Percentiles rank a stretch among this genome's conserved stretches.
phyloP scores from a whole-genome alignment of 2,797 vertebrate genomes.

The Mormyrus hasselquistii region DNA sequence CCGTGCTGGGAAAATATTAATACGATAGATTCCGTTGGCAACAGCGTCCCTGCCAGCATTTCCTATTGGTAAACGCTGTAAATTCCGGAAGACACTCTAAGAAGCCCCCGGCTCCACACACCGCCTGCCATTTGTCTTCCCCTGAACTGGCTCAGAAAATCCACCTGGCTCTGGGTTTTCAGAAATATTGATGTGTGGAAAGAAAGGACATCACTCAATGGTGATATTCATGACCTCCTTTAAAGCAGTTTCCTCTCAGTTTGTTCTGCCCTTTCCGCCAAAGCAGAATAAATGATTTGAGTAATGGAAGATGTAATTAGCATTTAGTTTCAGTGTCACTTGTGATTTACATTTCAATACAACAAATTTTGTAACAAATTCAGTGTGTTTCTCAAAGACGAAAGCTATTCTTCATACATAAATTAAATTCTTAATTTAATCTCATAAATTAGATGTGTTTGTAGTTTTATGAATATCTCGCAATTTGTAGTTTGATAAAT shows the following conservation, averaged over 20 bases:
- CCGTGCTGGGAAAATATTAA: background rate
- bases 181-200: constrained; percentile 12
- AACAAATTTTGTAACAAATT: constrained; percentile 4
- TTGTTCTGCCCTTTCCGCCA: constrained; percentile 7
- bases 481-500: background rate
- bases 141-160: background rate
- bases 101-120: background rate
- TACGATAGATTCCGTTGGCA: background rate
- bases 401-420: constrained; percentile 6
- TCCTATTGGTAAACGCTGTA: background rate
- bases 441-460: background rate
- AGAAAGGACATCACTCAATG: constrained; percentile 14
- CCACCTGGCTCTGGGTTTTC: background rate
- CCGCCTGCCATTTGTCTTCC: background rate
- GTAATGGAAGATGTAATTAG: background rate
- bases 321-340: background rate
- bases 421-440: constrained; percentile 6
- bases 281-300: constrained; percentile 13
- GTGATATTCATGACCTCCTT: constrained; percentile 9
- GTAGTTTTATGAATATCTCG: constrained; percentile 7
- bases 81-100: background rate
- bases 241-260: constrained; percentile 17
- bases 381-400: background rate
- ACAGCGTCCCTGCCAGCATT: background rate
- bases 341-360: background rate